phyloP scores from a whole-genome alignment of 2,797 vertebrate species.

The Coluber constrictor region DNA sequence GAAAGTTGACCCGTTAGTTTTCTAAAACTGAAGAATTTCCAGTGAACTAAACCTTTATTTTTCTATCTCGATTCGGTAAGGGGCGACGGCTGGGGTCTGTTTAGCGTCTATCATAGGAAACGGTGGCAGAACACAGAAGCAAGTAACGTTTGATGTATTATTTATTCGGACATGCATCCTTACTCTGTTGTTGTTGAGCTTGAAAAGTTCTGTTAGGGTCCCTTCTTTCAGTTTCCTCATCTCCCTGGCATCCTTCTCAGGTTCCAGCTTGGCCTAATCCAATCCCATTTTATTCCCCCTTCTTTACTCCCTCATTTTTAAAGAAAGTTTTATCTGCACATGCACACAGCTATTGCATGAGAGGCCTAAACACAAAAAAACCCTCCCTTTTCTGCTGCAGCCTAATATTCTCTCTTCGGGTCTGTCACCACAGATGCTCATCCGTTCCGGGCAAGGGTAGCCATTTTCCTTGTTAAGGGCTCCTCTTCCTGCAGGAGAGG shows the following conservation, averaged over 20 bases:
- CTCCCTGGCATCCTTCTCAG: constrained; percentile 23
- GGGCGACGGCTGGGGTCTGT: constrained; percentile 59
- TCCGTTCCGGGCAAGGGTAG: constrained; percentile 45
- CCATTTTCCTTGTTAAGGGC: constrained; percentile 54
- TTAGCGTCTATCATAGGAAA: constrained; percentile 49
- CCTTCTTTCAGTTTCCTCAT: constrained; percentile 52
- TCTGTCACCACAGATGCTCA: constrained; percentile 22
- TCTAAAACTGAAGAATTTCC: constrained; percentile 75
- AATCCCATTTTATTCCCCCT: constrained; percentile 28
- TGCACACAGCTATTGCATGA: neutral
- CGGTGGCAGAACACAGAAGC: constrained; percentile 54
- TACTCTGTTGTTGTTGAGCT: constrained; percentile 38
- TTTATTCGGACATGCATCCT: constrained; percentile 63
- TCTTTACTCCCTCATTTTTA: constrained; percentile 14
- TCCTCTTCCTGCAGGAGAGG: constrained; percentile 64
- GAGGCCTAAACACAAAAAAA: constrained; percentile 48
- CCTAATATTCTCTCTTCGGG: neutral
- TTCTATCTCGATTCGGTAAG: constrained; percentile 71
- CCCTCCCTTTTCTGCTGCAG: constrained; percentile 25
- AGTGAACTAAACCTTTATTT: constrained; percentile 81
- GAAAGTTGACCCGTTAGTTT: constrained; percentile 67
- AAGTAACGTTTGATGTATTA: constrained; percentile 63
- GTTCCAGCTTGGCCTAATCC: constrained; percentile 34
- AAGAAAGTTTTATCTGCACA: constrained; percentile 25
- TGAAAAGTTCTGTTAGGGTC: constrained; percentile 49